Percentiles rank a stretch among this genome's conserved stretches.
Conservation (phyloP, 2,888 invertebrate species). For the Ecliptopera silaceata region DNA sequence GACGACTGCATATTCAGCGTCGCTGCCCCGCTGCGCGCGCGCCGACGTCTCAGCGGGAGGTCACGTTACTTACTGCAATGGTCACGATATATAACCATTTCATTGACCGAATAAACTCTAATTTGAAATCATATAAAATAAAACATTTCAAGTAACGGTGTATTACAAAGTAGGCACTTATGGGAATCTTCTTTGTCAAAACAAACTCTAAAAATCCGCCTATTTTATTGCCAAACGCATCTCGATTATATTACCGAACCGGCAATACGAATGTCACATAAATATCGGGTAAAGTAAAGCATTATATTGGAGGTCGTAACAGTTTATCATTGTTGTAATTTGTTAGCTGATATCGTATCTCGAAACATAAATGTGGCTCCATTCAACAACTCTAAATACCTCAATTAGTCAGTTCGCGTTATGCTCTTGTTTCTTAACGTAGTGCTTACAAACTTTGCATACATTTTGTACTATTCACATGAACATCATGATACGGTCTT, state of each 20-base stretch:
- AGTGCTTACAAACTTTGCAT: background rate
- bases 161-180: slow-evolving; percentile 12
- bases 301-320: slow-evolving; percentile 41
- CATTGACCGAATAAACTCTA: slow-evolving; percentile 62
- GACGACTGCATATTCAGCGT: slow-evolving; percentile 48
- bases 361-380: slow-evolving; percentile 44
- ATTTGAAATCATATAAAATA: slow-evolving; percentile 52
- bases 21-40: slow-evolving; percentile 63
- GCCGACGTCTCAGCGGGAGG: slow-evolving; percentile 60
- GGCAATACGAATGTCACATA: slow-evolving; percentile 33
- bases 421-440: slow-evolving; percentile 1
- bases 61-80: slow-evolving; percentile 66
- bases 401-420: slow-evolving; percentile 22
- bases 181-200: slow-evolving; percentile 33
- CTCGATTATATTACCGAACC: slow-evolving; percentile 12
- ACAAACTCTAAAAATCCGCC: slow-evolving; percentile 34
- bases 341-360: slow-evolving; percentile 50
- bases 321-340: slow-evolving; percentile 51
- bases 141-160: slow-evolving; percentile 38
- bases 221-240: slow-evolving; percentile 30
- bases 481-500: background rate
- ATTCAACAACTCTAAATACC: slow-evolving; percentile 34
- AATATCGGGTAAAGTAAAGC: slow-evolving; percentile 38
- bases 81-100: slow-evolving; percentile 66
- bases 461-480: background rate